Base-by-base conservation (phyloP, 2,888 invertebrate species). In the Epistrophella euchroma region DNA sequence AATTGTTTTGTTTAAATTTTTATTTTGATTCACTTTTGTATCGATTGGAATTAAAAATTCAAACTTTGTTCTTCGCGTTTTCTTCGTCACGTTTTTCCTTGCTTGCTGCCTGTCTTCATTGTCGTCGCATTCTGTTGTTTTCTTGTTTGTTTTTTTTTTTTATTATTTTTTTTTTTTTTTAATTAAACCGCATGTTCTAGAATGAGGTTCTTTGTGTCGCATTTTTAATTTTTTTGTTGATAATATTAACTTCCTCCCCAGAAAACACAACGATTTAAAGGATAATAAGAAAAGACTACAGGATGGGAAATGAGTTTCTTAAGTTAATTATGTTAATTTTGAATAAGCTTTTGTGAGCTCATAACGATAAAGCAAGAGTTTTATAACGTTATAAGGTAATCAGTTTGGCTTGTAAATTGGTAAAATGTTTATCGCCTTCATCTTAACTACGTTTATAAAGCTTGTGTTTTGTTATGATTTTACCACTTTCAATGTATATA, bases 281-380 rank as follows among this genome's bases (percentile, higher is more conserved):
- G 68, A 68, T 60, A 60, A 66, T 40, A 64, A 43, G 50, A 32
- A 66, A 52, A 52, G 50, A 68, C 50, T 52, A 28, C 13, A 60
- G 71, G 25, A 71, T 28, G 62, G 78, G 83, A 74, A 78, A 84
- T 84, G 83, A 84, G 73, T 84, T 84, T 60, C 40, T 74, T 78
- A 79, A 84, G 73, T 79, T 78, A 68, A 84, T 84, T 84, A 84
- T 84, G 78, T 73, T 79, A 84, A 84, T 84, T 84, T 74, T 84
- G 60, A 84, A 84, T 79, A 78, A 84, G 83, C 70, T 84, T 77
- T 79, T 55, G 73, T 74, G 47, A 78, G 73, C 56, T 74, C 74
- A 70, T 62, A 68, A 78, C 56, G 43, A 58, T 68, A 47, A 68
- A n/a, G 50, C 25, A 50, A 68, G 68, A 68, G 68, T 52, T 68